A percentile compares a stretch with the other conserved stretches of the same genome.
These are phyloP conservation scores for Apodemus agrarius DNA, from an alignment of 2,797 vertebrate genomes.

Conservation along the genomic window DNA sequence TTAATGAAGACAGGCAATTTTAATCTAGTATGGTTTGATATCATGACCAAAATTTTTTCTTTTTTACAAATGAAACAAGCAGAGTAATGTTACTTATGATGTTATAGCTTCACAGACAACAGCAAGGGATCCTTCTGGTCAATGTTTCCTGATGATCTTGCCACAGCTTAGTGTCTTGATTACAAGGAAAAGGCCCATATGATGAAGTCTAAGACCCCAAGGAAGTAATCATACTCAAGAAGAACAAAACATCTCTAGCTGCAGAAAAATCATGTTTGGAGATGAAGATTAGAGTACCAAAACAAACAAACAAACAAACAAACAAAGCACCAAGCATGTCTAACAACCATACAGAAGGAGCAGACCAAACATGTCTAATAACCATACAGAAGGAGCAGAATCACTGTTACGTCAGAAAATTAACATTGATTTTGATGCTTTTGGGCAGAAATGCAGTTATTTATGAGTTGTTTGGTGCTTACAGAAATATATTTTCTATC, in stretches of 20 bases:
- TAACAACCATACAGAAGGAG: background rate
- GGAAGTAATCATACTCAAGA: background rate
- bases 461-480: background rate
- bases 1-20: background rate
- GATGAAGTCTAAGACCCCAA: background rate
- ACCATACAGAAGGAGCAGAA: background rate
- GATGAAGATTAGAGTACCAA: background rate
- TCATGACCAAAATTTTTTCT: background rate
- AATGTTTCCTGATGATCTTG: background rate
- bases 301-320: no score
- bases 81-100: background rate
- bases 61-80: background rate
- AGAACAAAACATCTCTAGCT: background rate
- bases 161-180: background rate
- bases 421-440: background rate
- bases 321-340: background rate
- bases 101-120: background rate
- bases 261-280: background rate
- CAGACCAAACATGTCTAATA: background rate
- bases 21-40: background rate
- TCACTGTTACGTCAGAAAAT: background rate
- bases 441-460: background rate
- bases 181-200: background rate
- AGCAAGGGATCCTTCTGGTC: background rate
- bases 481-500: background rate